phyloP scores from a whole-genome alignment of 2,113 vertebrate species.

The Mionectes macconnelli region DNA sequence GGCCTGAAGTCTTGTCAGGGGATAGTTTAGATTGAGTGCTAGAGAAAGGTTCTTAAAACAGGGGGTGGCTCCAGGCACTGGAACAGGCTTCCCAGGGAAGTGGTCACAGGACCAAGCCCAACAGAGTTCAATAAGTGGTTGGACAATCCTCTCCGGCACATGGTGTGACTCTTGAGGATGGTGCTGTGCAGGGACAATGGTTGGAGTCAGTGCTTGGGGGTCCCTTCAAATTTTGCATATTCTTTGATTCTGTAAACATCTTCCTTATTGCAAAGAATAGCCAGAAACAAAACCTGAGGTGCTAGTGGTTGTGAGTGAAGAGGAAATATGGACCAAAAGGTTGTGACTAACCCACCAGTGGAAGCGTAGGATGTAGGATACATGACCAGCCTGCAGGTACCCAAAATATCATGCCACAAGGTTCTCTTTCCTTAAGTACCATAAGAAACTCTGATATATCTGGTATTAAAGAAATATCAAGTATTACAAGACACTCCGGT shows the following conservation, averaged over 20 bases:
- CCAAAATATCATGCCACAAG: background rate
- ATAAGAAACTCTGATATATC: background rate
- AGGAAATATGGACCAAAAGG: background rate
- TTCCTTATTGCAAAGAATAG: background rate
- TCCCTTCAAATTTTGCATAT: background rate
- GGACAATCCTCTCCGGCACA: background rate
- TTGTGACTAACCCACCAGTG: background rate
- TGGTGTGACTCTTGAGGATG: background rate
- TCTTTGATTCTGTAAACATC: background rate
- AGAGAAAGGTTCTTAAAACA: background rate
- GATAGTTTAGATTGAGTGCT: background rate
- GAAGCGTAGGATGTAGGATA: background rate
- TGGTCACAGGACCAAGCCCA: background rate
- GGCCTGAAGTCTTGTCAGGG: background rate
- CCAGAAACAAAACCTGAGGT: background rate
- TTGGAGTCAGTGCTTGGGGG: background rate
- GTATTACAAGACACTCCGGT: background rate
- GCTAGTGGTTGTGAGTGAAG: background rate
- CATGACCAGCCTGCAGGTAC: rapidly evolving
- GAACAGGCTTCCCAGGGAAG: background rate
- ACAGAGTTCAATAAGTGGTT: background rate
- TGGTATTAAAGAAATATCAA: background rate
- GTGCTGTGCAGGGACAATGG: background rate
- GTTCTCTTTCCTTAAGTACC: background rate
- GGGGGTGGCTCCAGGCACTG: background rate